Conservation (phyloP, 2,797 vertebrate genomes). For the Fundulus diaphanus region DNA sequence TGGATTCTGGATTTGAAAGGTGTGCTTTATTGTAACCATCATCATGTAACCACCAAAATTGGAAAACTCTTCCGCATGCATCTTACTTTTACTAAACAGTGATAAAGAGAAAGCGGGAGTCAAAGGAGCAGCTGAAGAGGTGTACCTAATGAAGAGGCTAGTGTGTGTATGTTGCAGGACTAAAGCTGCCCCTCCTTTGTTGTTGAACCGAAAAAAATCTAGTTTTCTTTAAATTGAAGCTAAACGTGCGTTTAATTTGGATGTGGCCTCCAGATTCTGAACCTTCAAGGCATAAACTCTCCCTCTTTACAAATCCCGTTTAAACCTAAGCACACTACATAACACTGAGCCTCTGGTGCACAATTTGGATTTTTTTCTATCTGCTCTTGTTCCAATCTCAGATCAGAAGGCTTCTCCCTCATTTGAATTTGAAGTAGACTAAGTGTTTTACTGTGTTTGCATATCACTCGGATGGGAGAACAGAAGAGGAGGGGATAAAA, state of each 20-base stretch:
- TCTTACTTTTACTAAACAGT: no score
- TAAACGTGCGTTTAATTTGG: constrained; percentile 24
- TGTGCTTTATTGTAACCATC: no score
- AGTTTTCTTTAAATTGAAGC: constrained; percentile 16
- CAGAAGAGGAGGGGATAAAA: constrained; percentile 9
- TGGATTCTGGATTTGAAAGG: no score
- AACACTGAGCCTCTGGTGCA: background rate
- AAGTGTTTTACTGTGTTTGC: constrained; percentile 16
- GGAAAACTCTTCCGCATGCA: no score
- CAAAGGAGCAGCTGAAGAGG: background rate
- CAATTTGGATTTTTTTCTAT: constrained; percentile 17
- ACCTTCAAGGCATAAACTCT: constrained; percentile 1
- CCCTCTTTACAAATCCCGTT: constrained; percentile 24
- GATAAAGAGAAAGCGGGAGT: no score
- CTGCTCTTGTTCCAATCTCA: constrained; percentile 14
- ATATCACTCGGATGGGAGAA: constrained; percentile 22
- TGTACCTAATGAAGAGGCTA: background rate
- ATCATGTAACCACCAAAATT: no score
- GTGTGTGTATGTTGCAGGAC: background rate
- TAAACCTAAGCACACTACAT: constrained; percentile 8
- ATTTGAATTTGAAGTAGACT: constrained; percentile 29
- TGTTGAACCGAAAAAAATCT: background rate
- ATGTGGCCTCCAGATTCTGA: background rate
- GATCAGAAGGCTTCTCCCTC: constrained; percentile 28
- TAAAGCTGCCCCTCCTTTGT: background rate